Base-by-base conservation (phyloP, 2,797 vertebrate species). In the Malacoctenus gilli region DNA sequence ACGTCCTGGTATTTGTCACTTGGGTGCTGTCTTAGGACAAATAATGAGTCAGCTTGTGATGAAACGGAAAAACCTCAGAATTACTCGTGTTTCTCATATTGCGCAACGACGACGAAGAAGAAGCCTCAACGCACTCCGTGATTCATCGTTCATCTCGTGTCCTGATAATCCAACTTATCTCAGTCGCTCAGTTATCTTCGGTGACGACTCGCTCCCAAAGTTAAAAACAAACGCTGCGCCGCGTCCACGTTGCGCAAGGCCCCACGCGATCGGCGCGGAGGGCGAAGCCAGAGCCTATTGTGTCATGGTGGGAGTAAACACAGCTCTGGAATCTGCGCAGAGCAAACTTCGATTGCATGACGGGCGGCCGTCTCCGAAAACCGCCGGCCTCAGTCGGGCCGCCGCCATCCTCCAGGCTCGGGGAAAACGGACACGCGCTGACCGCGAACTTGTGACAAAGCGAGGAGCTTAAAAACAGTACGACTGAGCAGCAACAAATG, bases 341-440 rank as follows among this genome's bases (percentile, higher is more conserved):
- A 20, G 31, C 67, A 12, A 23, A 28, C 25, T 46, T 20, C 56
- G 66, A 82, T 80, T 79, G 20, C 43, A 77, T 80, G 65, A 79
- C 11, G 34, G 46, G 23, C 11, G 56, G 58, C 75, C 39, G 50
- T 41, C 59, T 79, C 20, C n/a, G 82, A 69, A 66, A 71, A 38
- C 64, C 73, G 74, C 61, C 73, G 76, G 9, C 50, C 23, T 70
- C 72, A 46, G 44, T 85, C 59, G 70, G 14, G 51, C 58, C 62
- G n/a, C 49, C 56, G 37, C n/a, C 19, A 51, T 46, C 19, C 46
- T 60, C 58, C 30, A 54, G 21, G 43, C 52, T n/a, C 2, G 15
- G 68, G 49, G 23, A 51, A 56, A 80, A 77, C 36, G 59, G 65
- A 35, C 64, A 70, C 37, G 23, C 47, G 41, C 55, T 44, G 53